Percentiles rank a stretch among this genome's conserved stretches.
These are phyloP conservation scores for Neodontobutis hainanensis DNA, from an alignment of 2,113 vertebrate genomes.

Conservation along the genomic window DNA sequence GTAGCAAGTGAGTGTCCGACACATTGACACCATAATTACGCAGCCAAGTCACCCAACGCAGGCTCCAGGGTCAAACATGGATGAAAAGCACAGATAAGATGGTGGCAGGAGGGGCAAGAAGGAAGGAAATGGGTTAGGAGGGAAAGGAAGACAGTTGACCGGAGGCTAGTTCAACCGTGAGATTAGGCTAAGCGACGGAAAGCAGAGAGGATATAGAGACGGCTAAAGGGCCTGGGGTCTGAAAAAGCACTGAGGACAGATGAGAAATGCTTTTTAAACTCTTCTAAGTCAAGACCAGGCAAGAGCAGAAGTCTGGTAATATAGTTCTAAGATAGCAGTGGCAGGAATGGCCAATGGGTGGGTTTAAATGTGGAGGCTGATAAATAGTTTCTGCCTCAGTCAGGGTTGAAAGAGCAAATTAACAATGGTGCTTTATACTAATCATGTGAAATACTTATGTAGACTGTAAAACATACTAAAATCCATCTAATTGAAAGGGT, in stretches of 20 bases:
- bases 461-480: too few species aligned
- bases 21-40: constrained; percentile 52
- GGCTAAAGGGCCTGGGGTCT: constrained; percentile 30
- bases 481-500: too few species aligned
- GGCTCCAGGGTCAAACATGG: constrained; percentile 28
- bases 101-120: neutral
- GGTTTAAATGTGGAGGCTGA: constrained; percentile 38
- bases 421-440: constrained; percentile 16
- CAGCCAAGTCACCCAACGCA: constrained; percentile 39
- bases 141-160: constrained; percentile 41
- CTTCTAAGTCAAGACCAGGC: constrained; percentile 7
- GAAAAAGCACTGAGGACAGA: constrained; percentile 14
- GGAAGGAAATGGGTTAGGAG: constrained; percentile 17
- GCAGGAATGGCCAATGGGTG: constrained; percentile 22
- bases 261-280: constrained; percentile 19
- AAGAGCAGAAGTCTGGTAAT: constrained; percentile 32
- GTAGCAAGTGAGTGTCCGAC: constrained; percentile 26
- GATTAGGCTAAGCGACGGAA: constrained; percentile 58
- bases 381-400: constrained; percentile 31
- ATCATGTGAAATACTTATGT: too few species aligned
- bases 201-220: constrained; percentile 48
- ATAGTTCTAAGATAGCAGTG: neutral
- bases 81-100: constrained; percentile 28
- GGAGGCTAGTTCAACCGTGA: constrained; percentile 53
- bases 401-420: constrained; percentile 33